Evolutionary conservation across 2,113 vertebrate species (phyloP).

Genomic region (Brachyistius frenatus): DNA sequence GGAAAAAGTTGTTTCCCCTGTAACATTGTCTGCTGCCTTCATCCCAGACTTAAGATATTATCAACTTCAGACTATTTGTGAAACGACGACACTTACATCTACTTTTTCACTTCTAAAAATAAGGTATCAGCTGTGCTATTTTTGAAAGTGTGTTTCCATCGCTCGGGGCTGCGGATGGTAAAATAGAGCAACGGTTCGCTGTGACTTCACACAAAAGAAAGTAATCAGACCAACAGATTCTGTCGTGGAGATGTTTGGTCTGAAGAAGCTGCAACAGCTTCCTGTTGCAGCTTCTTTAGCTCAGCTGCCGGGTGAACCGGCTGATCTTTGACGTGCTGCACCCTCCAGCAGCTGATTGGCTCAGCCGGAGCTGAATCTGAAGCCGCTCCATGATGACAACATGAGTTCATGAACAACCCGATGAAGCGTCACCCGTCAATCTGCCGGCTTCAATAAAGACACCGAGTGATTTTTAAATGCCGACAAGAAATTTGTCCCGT

Average conservation of each 20-base stretch:
- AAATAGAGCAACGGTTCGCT: constrained; percentile 1
- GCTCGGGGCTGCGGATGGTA: constrained; percentile 8
- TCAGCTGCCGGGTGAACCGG: constrained; percentile 25
- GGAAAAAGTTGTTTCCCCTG: too few species aligned
- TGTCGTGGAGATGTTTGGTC: background rate
- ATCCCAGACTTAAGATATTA: background rate
- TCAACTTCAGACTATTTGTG: background rate
- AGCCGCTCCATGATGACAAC: background rate
- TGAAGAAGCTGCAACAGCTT: too few species aligned
- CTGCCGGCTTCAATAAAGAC: constrained; percentile 18
- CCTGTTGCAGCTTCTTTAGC: constrained; percentile 10
- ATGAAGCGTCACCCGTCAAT: background rate
- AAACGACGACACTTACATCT: constrained; percentile 1
- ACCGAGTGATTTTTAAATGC: background rate
- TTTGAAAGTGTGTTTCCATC: constrained; percentile 51
- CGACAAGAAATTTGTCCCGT: constrained; percentile 1
- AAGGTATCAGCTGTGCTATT: constrained; percentile 39
- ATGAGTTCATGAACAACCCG: constrained; percentile 4
- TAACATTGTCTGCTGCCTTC: background rate
- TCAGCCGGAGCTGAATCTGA: constrained; percentile 46
- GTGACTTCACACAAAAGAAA: background rate
- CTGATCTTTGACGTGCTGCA: constrained; percentile 38
- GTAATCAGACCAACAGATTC: background rate
- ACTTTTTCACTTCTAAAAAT: constrained; percentile 47
- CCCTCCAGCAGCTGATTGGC: constrained; percentile 53